These are phyloP conservation scores for Drosophila prostipennis DNA, from an alignment of 2,888 invertebrate genomes.

Conservation along the genomic window DNA sequence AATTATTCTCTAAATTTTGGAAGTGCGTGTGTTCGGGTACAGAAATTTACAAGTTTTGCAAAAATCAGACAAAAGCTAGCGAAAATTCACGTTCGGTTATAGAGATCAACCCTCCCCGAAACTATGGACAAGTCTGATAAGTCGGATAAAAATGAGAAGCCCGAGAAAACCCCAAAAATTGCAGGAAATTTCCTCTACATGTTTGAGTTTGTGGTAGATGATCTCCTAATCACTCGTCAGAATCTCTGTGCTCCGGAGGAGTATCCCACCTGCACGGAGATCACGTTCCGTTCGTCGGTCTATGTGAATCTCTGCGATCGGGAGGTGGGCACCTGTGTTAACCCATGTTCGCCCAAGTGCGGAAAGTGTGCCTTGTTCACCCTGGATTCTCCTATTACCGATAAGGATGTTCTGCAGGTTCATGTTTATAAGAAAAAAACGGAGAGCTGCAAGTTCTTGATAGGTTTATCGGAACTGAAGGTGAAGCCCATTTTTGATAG, in stretches of 20 bases:
- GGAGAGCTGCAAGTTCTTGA: constrained; percentile 82
- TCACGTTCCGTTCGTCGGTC: constrained; percentile 82
- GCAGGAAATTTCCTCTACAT: constrained; percentile 76
- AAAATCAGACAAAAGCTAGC: neutral
- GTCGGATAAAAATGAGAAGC: neutral
- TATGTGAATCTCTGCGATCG: constrained; percentile 82
- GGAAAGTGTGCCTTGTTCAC: constrained; percentile 83
- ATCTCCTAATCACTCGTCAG: constrained; percentile 80
- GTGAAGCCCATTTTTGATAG: constrained; percentile 81
- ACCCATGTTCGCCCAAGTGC: constrained; percentile 68
- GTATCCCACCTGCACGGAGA: constrained; percentile 82
- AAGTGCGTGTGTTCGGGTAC: constrained; percentile 1
- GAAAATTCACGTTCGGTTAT: neutral
- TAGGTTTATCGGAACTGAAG: constrained; percentile 80
- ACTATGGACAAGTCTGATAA: constrained; percentile 19
- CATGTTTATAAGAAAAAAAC: constrained; percentile 82
- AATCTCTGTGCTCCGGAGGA: constrained; percentile 84
- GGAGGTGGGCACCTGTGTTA: constrained; percentile 79
- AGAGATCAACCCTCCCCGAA: neutral
- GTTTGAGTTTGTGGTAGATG: constrained; percentile 83
- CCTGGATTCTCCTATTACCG: constrained; percentile 76
- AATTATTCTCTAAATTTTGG: constrained; percentile 1
- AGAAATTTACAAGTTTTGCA: neutral
- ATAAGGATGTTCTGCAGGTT: constrained; percentile 78
- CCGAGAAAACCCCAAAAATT: constrained; percentile 28